Percentiles rank a stretch among this genome's conserved stretches.
These are phyloP conservation scores for Marronus borbonicus DNA, from an alignment of 2,888 invertebrate genomes.

Conservation along the genomic window DNA sequence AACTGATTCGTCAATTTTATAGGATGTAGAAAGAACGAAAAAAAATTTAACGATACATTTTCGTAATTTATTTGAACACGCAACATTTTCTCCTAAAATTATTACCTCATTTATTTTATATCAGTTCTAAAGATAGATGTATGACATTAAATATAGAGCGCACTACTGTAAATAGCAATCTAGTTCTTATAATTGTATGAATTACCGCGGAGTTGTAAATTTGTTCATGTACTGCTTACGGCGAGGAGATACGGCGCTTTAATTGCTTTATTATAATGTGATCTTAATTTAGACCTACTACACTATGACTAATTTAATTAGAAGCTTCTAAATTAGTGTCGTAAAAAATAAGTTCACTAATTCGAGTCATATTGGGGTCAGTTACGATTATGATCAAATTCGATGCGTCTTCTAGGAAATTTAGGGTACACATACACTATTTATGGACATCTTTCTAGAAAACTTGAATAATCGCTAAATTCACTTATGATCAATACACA, in stretches of 20 bases:
- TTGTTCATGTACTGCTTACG: neutral
- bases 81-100: neutral
- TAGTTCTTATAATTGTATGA: slow-evolving; percentile 22
- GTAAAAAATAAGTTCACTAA: neutral
- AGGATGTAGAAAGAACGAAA: too few relatives aligned
- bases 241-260: neutral
- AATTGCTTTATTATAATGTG: slow-evolving; percentile 1
- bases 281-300: neutral
- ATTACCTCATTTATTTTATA: slow-evolving; percentile 10
- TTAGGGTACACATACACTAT: neutral
- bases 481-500: too few relatives aligned
- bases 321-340: too few relatives aligned
- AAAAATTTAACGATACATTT: too few relatives aligned
- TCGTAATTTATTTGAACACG: too few relatives aligned
- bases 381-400: slow-evolving; percentile 5
- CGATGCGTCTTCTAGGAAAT: slow-evolving; percentile 3
- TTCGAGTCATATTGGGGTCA: slow-evolving; percentile 1
- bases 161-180: neutral
- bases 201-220: neutral
- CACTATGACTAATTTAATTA: slow-evolving; percentile 12
- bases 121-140: slow-evolving; percentile 14
- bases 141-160: neutral
- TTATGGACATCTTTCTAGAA: too few relatives aligned
- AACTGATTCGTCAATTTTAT: too few relatives aligned
- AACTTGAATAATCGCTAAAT: too few relatives aligned